Base-by-base conservation (phyloP, 2,797 vertebrate species). In the Sitta carolinensis region DNA sequence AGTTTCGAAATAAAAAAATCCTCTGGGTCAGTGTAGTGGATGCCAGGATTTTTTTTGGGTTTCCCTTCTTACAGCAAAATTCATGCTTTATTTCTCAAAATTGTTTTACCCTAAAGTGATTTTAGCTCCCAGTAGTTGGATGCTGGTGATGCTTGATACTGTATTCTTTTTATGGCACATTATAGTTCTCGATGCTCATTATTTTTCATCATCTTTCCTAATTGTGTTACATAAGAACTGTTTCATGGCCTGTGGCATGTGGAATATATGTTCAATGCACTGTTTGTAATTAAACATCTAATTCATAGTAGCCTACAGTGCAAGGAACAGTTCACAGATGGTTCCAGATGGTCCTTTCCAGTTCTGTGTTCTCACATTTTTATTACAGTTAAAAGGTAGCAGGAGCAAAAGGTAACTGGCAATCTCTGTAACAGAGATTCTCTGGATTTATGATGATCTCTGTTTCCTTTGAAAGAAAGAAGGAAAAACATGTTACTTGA, bases 271-370 rank as follows among this genome's bases (percentile, higher is more conserved):
- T 92, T 94, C 95, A 92, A 47, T 63, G 80, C 50, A 54, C 93
- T 93, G 88, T 95, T 95, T 95, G 88, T 68, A 86, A 96, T 95
- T 95, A 96, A 94, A 95, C 67, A 87, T 92, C 86, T 87, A 92
- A 96, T 95, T 95, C 86, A 92, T 93, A 93, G 96, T 94, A 95
- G 91, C 90, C 92, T 94, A 87, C 88, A 76, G 95, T 63, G 96
- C 1, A 27, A 93, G 77, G 86, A 96, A 87, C 4, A 0, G 88
- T 90, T 95, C 90, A 95, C 95, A 95, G 96, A 96, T 96, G 95
- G 94, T 94, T 95, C 90, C 94, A 96, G 94, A 96, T 96, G 96
- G 94, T 96, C 95, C 93, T 94, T 95, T 95, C 91, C 86, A 95
- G 93, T 95, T 89, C 70, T 90, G 77, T 95, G 57, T 95, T 96